Evolutionary conservation across 2,113 vertebrate genomes (phyloP).

Genomic region (Anarrhichthys ocellatus): DNA sequence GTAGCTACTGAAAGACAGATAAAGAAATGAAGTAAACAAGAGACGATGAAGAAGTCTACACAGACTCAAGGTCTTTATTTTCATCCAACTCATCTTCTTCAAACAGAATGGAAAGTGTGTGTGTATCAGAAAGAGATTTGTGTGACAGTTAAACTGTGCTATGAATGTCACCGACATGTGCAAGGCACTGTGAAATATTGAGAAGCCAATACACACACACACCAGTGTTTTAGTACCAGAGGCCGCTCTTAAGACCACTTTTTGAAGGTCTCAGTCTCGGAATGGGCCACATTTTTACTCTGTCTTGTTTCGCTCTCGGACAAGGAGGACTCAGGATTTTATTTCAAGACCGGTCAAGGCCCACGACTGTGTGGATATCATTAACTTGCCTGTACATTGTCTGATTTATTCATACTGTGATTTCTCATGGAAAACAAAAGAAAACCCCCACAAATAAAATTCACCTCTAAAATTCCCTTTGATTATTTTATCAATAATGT

Average conservation of each 20-base stretch:
- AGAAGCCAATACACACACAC: not conserved
- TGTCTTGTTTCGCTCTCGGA: not conserved
- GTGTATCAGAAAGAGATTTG: not conserved
- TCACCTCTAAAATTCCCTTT: too few relatives aligned
- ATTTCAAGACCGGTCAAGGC: not conserved
- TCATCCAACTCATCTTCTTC: conserved; percentile 27
- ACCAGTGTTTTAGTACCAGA: not conserved
- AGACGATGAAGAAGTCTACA: not conserved
- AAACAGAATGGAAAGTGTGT: conserved; percentile 12
- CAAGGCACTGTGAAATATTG: not conserved
- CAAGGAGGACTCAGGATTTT: not conserved
- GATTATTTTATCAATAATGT: too few relatives aligned
- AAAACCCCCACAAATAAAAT: too few relatives aligned
- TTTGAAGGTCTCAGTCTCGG: not conserved
- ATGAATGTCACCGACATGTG: conserved; percentile 12
- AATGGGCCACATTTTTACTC: not conserved
- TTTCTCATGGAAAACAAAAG: too few relatives aligned
- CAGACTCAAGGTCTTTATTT: conserved; percentile 30
- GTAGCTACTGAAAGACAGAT: not conserved
- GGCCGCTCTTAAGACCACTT: not conserved
- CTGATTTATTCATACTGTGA: not conserved
- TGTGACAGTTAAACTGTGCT: conserved; percentile 5
- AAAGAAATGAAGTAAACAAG: conserved; percentile 14
- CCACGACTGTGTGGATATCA: not conserved
- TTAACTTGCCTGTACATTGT: not conserved